Evolutionary conservation across 2,888 invertebrate genomes (phyloP), one percentile per base, ranked within the genome.

Genomic region (Anthophora plumipes): DNA sequence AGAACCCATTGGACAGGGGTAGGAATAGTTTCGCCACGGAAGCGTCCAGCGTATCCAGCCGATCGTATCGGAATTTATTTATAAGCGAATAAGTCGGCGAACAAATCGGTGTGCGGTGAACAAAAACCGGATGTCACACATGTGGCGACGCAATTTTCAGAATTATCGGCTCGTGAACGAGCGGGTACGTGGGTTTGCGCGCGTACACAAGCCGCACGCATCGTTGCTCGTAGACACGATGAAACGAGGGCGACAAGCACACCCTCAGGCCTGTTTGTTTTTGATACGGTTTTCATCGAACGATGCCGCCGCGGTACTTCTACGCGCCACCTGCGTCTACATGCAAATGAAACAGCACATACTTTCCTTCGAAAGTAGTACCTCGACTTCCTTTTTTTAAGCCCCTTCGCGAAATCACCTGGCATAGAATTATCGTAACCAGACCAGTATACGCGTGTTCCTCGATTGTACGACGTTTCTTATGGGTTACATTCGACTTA

Each of bases 151-250:
- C 86, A 86, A 86, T 88, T 87, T 87, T 87, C 82, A 67, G 82
- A 86, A 87, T 87, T 87, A 87, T 84, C 88, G 84, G 77, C 80
- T 84, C 86, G 86, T 87, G 82, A 87, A 87, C 84, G 77, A 82
- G 78, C 66, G 50, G n/a, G n/a, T n/a, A n/a, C 68, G 78, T 80
- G 80, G 22, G 72, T 86, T 78, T 77, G 61, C 61, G 80, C 77
- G 59, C 41, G 72, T 71, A 31, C 63, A 70, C 73, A 52, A 59
- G 66, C 71, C 43, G 48, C 52, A 71, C 75, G 75, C 82, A 69
- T 71, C 52, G 68, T 8, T 39, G 68, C 68, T 75, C 85, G 82
- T 69, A 63, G 79, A 67, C 79, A 43, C 48, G 76, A 22, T 55
- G 77, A 71, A 72, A 73, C 70, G 61, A 64, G 75, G 50, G 75